These are phyloP conservation scores for Megalops cyprinoides DNA, from an alignment of 2,797 vertebrate genomes.

Conservation along the genomic window DNA sequence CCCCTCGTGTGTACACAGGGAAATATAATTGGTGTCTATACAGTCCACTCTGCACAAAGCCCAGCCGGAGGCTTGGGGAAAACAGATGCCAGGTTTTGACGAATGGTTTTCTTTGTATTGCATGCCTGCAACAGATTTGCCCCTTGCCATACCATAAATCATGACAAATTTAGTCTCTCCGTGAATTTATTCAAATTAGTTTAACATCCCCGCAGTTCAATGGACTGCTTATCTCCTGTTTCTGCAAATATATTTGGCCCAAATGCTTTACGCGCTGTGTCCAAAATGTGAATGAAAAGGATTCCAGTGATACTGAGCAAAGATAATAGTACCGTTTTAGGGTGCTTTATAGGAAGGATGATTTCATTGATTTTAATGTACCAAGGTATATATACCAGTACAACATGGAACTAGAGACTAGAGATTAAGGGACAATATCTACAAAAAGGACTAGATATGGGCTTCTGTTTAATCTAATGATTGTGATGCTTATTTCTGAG, in stretches of 20 bases:
- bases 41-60: not conserved
- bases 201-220: slow-evolving; percentile 45
- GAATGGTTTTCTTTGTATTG: slow-evolving; percentile 55
- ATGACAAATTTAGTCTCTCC: slow-evolving; percentile 58
- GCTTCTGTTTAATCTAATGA: not conserved
- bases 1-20: not conserved
- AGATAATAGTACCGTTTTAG: not conserved
- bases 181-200: slow-evolving; percentile 61
- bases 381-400: not conserved
- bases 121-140: slow-evolving; percentile 55
- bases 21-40: not conserved
- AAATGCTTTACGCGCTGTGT: slow-evolving; percentile 34
- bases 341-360: not conserved
- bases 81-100: not conserved
- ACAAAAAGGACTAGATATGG: not conserved
- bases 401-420: not conserved
- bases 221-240: slow-evolving; percentile 45
- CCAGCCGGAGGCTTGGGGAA: not conserved
- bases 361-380: not conserved
- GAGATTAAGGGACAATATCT: not conserved
- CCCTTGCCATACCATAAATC: slow-evolving; percentile 63
- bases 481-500: not conserved
- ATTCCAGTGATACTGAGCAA: not conserved
- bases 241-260: slow-evolving; percentile 48
- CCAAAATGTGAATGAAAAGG: slow-evolving; percentile 5